Evolutionary conservation across 2,797 vertebrate genomes (phyloP).

Genomic region (Pogoniulus pusillus): DNA sequence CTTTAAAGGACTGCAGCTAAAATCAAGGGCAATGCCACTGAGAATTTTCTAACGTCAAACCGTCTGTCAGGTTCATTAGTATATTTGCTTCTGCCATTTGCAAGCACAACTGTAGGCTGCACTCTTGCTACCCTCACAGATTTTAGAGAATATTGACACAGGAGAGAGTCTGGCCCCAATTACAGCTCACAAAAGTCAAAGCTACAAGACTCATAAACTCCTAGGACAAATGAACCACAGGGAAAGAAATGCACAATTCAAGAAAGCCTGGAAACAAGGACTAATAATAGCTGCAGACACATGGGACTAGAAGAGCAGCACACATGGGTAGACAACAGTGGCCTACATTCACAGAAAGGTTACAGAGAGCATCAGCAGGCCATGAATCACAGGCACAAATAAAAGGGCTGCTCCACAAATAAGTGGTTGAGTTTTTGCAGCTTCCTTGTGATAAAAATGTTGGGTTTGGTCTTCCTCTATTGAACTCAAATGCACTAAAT

Average conservation of each 20-base stretch:
- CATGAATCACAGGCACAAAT: not conserved
- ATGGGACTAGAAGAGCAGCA: not conserved
- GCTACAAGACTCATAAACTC: slow-evolving; percentile 41
- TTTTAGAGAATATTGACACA: slow-evolving; percentile 53
- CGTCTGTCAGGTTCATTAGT: slow-evolving; percentile 47
- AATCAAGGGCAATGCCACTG: slow-evolving; percentile 1
- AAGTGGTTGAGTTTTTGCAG: not conserved
- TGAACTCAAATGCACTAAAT: not conserved
- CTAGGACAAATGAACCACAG: slow-evolving; percentile 38
- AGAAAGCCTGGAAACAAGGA: not conserved
- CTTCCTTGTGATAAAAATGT: not conserved
- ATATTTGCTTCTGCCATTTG: slow-evolving; percentile 50
- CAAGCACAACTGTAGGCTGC: slow-evolving; percentile 27
- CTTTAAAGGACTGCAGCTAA: slow-evolving; percentile 27
- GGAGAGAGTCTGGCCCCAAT: slow-evolving; percentile 23
- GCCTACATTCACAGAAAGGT: not conserved
- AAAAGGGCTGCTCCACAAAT: not conserved
- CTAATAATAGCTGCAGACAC: not conserved
- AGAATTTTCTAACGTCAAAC: slow-evolving; percentile 8
- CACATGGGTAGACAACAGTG: not conserved
- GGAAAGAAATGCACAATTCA: slow-evolving; percentile 23
- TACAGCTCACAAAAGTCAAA: slow-evolving; percentile 43
- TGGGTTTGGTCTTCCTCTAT: not conserved
- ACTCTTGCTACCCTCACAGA: slow-evolving; percentile 18
- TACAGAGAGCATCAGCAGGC: slow-evolving; percentile 1